Base-by-base conservation (phyloP, 2,888 invertebrate genomes). In the Macrophya alboannulata region DNA sequence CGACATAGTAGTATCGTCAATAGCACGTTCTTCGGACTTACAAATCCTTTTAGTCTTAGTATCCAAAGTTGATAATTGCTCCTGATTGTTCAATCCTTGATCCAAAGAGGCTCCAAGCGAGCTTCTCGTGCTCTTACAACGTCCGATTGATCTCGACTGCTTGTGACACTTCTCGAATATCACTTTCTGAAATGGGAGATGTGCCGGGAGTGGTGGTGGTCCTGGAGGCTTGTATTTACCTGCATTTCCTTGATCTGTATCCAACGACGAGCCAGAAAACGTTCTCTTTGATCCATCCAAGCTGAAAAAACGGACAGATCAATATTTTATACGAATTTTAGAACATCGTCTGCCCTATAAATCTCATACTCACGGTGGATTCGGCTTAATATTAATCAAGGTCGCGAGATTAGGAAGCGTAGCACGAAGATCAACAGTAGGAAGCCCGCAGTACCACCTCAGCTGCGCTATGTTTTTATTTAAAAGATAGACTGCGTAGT, bases 381-480 rank as follows among this genome's bases (percentile, higher is more conserved):
- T 92, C 65, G 93, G 92, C 86, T 92, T 93, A 74, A 94, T 90
- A 87, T 95, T 94, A 71, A 96, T 93, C 81, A 97, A 92, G 43
- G 95, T 94, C 88, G 95, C 95, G 10, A 98, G 94, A 92, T 98
- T 98, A 40, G 96, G 95, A 85, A 98, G 94, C 0, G 98, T 98
- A 4, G 97, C 96, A 86, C 97, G 94, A 87, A 98, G 95, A 92
- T 98, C 97, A 4, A 95, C 94, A 0, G 97, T 96, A 0, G 96
- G 95, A 68, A 97, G 94, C 0, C 96, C 97, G 88, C 97, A 96
- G 72, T 96, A 96, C 95, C 97, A 97, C 79, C 97, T 94, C 86
- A 99, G 94, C 94, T 99, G 99, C 0, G 98, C 98, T 87, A 99
- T 97, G 92, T 99, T 98, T 94, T 98, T 99, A 94, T 99, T 99